Conservation (phyloP, 30 jellyfish, hydroid and myxozoan species). For the Cassiopea andromeda region DNA sequence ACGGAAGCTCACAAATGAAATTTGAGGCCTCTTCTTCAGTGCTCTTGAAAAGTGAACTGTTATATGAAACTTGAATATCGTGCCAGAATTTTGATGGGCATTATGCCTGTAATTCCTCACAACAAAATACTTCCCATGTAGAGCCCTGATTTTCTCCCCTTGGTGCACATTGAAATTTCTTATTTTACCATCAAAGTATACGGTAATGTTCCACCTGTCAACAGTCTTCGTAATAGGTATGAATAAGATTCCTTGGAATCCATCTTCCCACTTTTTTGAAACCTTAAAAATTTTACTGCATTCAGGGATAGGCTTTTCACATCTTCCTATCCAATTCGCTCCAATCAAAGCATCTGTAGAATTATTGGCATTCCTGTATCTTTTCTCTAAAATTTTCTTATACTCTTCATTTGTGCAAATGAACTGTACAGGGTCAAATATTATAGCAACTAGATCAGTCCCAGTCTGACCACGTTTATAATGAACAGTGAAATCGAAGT, state of each 20-base stretch:
- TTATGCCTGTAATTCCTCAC: conserved; percentile 34
- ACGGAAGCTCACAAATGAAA: conserved; percentile 24
- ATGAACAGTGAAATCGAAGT: conserved; percentile 35
- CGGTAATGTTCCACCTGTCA: conserved; percentile 63
- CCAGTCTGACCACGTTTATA: conserved; percentile 24
- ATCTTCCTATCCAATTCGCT: conserved; percentile 43
- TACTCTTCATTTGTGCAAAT: conserved; percentile 27
- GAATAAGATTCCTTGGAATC: conserved; percentile 46
- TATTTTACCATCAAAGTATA: conserved; percentile 13
- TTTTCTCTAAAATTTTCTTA: conserved; percentile 11
- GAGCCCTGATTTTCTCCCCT: conserved; percentile 46
- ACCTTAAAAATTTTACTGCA: conserved; percentile 33
- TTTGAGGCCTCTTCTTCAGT: conserved; percentile 31
- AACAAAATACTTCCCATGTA: conserved; percentile 22
- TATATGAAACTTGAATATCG: conserved; percentile 23
- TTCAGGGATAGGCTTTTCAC: conserved; percentile 33
- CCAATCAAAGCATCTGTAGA: conserved; percentile 14
- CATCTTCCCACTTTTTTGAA: conserved; percentile 59
- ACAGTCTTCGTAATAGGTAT: conserved; percentile 41
- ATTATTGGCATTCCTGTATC: conserved; percentile 17
- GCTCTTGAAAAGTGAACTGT: conserved; percentile 47
- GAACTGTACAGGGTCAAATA: conserved; percentile 59
- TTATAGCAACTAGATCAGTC: conserved; percentile 41
- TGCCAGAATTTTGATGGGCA: conserved; percentile 30
- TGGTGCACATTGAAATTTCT: conserved; percentile 55